A percentile compares a stretch with the other conserved stretches of the same genome.
Conservation (phyloP, 2,113 vertebrate species). For the Ceuthmochares aereus region DNA sequence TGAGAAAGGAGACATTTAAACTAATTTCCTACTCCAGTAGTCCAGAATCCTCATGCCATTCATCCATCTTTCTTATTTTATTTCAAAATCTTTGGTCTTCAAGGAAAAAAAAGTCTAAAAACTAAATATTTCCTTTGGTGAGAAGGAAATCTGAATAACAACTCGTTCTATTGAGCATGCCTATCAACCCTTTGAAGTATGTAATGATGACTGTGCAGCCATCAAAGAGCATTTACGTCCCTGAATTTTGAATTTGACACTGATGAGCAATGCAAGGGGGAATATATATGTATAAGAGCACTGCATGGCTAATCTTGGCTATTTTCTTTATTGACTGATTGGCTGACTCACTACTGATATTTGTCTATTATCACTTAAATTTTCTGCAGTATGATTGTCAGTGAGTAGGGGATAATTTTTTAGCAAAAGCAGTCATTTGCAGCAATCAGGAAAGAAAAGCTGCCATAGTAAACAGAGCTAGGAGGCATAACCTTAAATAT, state of each 20-base stretch:
- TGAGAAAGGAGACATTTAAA: not conserved
- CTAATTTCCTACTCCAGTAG: no score
- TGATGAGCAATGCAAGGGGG: not conserved
- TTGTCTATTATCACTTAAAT: not conserved
- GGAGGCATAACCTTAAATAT: slow-evolving; percentile 7
- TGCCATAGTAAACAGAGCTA: slow-evolving; percentile 37
- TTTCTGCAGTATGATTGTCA: slow-evolving; percentile 10
- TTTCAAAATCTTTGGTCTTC: no score
- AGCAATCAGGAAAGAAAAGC: slow-evolving; percentile 25
- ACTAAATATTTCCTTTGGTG: no score
- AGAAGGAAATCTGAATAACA: no score
- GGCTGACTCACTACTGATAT: slow-evolving; percentile 51
- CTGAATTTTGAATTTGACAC: no score
- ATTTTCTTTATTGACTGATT: slow-evolving; percentile 58
- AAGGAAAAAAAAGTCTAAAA: no score
- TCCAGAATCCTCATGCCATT: no score
- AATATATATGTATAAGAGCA: not conserved
- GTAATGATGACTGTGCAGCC: no score
- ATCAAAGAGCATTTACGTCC: no score
- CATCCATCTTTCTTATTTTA: no score
- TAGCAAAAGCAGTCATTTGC: slow-evolving; percentile 35
- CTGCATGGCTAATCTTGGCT: slow-evolving; percentile 15
- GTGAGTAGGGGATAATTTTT: slow-evolving; percentile 27
- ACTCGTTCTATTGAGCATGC: no score
- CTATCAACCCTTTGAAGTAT: no score